Evolutionary conservation across 1,140 invertebrate species (phyloP), one percentile per base, ranked within the genome.

Genomic region (Lordiphosa collinella): DNA sequence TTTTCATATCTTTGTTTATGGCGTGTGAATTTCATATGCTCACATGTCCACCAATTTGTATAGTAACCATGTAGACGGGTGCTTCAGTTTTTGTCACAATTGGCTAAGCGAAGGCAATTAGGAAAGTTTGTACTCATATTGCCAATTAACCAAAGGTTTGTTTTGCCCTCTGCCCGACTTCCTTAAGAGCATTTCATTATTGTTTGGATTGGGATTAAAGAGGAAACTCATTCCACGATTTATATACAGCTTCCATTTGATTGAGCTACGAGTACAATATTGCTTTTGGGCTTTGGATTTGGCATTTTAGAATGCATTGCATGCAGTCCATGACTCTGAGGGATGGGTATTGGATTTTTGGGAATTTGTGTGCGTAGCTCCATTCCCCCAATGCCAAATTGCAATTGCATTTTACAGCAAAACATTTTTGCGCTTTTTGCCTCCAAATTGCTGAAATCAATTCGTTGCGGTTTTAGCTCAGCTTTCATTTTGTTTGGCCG

Each of bases 401-500:
- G 63, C 63, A 79, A 78, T 78, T 78, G 74, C 73, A 72, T 76
- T 76, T 78, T 62, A 58, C 61, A 58, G 51, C 53, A 41, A 56
- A 67, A 72, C 70, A 74, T 74, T 80, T 70, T 80, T 65, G 69
- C 53, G 59, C 59, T 79, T 60, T 56, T 68, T 50, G 22, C 40
- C 14, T 50, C n/a, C 22, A 67, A 82, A 80, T 82, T 74, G 76
- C 57, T 71, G 71, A 75, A 82, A 82, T 82, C 76, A 80, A 82
- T 80, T 82, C 78, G 71, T 52, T 79, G 74, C 46, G 74, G 74
- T 80, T 79, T 55, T 46, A 13, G 31, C 53, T 68, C 41, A 70
- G 61, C 44, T 50, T 69, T 54, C 62, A 55, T 52, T 74, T 59
- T 54, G 46, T 72, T 67, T 75, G 44, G 22, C 4, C 22, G 22